phyloP scores from a whole-genome alignment of 1,140 invertebrate genomes.

The Drosophila serrata region DNA sequence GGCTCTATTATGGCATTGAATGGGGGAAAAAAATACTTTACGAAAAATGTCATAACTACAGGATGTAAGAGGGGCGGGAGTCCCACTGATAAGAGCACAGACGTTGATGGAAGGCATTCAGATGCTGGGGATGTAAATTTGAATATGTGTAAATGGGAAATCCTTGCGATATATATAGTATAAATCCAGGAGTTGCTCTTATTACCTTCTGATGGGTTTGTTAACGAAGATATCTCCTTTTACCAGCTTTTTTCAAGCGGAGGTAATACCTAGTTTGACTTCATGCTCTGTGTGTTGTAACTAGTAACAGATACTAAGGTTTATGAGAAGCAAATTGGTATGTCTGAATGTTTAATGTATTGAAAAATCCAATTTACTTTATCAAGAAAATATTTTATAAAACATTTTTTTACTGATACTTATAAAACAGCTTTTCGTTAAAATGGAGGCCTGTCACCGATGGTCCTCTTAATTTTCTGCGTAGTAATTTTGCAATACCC shows the following conservation, averaged over 20 bases:
- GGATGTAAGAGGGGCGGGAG: slow-evolving; percentile 8
- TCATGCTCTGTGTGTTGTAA: background rate
- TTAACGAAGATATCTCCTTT: background rate
- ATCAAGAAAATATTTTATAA: background rate
- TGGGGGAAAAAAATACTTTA: slow-evolving; percentile 36
- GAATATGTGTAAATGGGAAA: slow-evolving; percentile 12
- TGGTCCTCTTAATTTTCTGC: slow-evolving; percentile 22
- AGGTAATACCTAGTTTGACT: background rate
- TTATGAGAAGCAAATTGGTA: background rate
- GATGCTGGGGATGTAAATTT: slow-evolving; percentile 4
- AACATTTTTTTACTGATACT: background rate
- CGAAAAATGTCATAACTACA: slow-evolving; percentile 34
- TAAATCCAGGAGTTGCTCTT: background rate
- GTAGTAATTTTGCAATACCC: slow-evolving; percentile 20
- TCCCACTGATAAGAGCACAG: slow-evolving; percentile 25
- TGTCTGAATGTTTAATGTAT: background rate
- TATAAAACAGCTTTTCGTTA: background rate
- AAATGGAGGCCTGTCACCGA: background rate
- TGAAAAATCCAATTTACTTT: background rate
- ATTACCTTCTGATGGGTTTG: background rate
- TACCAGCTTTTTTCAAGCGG: background rate
- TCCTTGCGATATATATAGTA: background rate
- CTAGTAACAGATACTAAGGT: background rate
- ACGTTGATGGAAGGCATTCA: slow-evolving; percentile 34
- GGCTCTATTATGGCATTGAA: slow-evolving; percentile 46